These are phyloP conservation scores for Palaemon carinicauda DNA, from an alignment of 1,140 invertebrate genomes.

Conservation along the genomic window DNA sequence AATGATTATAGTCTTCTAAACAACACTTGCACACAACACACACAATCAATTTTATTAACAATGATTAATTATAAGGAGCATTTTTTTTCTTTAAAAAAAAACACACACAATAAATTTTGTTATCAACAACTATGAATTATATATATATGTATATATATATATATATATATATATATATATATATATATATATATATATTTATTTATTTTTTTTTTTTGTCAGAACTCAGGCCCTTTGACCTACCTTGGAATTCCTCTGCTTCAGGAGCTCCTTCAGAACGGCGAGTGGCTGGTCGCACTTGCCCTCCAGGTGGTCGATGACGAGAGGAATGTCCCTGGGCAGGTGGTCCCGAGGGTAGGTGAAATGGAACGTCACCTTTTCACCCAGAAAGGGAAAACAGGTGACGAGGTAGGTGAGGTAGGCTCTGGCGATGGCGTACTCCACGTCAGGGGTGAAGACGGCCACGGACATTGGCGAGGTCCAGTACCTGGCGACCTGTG, in stretches of 20 bases:
- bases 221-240: neutral
- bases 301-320: constrained; percentile 33
- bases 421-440: constrained; percentile 63
- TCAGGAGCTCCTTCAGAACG: constrained; percentile 51
- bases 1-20: no score
- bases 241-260: constrained; percentile 42
- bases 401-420: constrained; percentile 78
- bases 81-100: no score
- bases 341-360: constrained; percentile 62
- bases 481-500: constrained; percentile 79
- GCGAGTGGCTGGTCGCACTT: constrained; percentile 48
- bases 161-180: neutral
- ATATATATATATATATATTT: neutral
- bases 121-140: no score
- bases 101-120: no score
- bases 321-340: constrained; percentile 40
- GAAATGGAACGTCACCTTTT: constrained; percentile 68
- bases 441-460: constrained; percentile 78
- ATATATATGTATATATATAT: neutral
- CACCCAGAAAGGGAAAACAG: constrained; percentile 77
- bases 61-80: no score
- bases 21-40: no score
- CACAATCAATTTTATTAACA: no score
- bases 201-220: neutral
- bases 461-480: constrained; percentile 85